Evolutionary conservation across 1,140 invertebrate genomes (phyloP), one percentile per base, ranked within the genome.

Genomic region (Amyelois transitella): DNA sequence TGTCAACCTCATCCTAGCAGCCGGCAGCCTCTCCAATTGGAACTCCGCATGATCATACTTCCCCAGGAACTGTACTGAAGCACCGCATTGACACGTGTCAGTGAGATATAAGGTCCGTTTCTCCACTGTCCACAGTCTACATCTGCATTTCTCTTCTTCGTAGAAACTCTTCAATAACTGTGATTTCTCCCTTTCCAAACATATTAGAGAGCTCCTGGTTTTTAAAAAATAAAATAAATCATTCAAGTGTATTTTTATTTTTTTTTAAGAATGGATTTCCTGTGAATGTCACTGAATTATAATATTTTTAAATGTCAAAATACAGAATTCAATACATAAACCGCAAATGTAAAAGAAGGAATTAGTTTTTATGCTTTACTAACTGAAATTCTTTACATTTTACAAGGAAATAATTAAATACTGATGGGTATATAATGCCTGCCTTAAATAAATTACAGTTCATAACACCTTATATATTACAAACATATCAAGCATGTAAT

Each of bases 21-120:
- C 67, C 0, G 81, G 77, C 6, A 87, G 43, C 51, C 61, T 81
- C 0, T 80, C 76, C 43, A 69, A 77, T 47, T 67, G 51, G 24
- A 87, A 57, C 24, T 72, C 61, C 0, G 84, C 84, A 43, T 75
- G 55, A 21, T 84, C 81, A 58, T 77, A 87, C 0, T 24, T 64
- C 0, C 62, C 66, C 21, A 28, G 53, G n/a, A 81, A 50, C 10
- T 64, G 47, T 5, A 83, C 69, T 20, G 53, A 59, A 0, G 55
- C 57, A 0, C 77, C 77, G 55, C 81, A 83, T 1, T 14, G 10
- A 47, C 84, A 87, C 8, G 61, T 57, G 21, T 80, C 69, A 22
- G 69, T 63, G 5, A 69, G 12, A 18, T 58, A 62, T 1, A 72
- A 54, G 14, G 43, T 55, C 1, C 59, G 58, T 47, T 77, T 87